A percentile compares a stretch with the other conserved stretches of the same genome.
Evolutionary conservation across 2,797 vertebrate species (phyloP).

Genomic region (Coluber constrictor): DNA sequence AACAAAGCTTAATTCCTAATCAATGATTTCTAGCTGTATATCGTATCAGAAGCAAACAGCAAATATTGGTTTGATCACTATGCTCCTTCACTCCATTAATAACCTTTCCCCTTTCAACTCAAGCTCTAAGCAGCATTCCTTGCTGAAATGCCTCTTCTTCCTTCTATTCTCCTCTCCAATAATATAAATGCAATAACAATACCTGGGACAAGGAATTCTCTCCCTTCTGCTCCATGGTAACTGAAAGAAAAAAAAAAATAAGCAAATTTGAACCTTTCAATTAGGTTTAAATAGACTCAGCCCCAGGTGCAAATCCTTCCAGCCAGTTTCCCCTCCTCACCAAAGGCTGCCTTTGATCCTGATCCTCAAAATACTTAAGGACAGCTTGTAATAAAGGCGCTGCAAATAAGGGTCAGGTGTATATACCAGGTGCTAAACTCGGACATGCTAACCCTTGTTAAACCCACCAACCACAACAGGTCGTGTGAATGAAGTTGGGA

Average conservation of each 20-base stretch:
- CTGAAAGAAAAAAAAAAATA: rapidly evolving
- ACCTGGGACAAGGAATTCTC: rapidly evolving
- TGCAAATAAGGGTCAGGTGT: not conserved
- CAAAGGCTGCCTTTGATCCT: not conserved
- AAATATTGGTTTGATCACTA: too few relatives aligned
- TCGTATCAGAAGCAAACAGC: too few relatives aligned
- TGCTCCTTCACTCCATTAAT: not conserved
- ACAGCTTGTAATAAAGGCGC: too few relatives aligned
- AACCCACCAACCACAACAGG: not conserved
- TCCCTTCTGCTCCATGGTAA: not conserved
- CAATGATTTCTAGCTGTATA: too few relatives aligned
- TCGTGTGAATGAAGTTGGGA: not conserved
- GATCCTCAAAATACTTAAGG: constrained; percentile 7
- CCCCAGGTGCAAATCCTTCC: constrained; percentile 8
- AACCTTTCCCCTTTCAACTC: not conserved
- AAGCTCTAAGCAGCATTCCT: not conserved
- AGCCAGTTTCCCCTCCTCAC: not conserved
- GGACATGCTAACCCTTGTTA: not conserved
- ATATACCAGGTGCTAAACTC: not conserved
- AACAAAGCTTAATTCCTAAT: too few relatives aligned
- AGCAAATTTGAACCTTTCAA: rapidly evolving
- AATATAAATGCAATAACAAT: not conserved
- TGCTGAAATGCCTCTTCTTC: not conserved
- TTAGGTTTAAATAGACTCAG: constrained; percentile 27
- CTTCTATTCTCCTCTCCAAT: not conserved